These are phyloP conservation scores for Podarcis lilfordi DNA, from an alignment of 2,797 vertebrate genomes.

Conservation along the genomic window DNA sequence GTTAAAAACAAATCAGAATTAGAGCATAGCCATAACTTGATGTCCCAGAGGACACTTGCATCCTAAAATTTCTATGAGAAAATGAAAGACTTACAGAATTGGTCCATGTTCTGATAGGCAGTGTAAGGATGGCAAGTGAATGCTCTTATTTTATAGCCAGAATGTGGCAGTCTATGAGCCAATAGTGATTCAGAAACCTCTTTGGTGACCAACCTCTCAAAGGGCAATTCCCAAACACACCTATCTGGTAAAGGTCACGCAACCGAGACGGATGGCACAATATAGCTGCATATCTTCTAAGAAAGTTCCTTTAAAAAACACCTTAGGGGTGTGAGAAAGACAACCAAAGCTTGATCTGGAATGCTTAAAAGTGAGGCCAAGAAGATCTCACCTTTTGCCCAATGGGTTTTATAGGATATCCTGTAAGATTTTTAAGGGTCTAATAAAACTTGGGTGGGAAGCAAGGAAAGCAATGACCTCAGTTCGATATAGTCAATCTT, in stretches of 20 bases:
- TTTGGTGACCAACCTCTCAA: neutral
- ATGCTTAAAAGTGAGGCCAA: neutral
- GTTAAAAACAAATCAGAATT: neutral
- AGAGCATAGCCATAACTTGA: neutral
- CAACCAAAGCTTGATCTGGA: neutral
- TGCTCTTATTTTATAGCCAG: conserved; percentile 14
- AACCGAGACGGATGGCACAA: neutral
- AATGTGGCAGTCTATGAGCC: neutral
- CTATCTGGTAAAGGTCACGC: neutral
- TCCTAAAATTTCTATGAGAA: neutral
- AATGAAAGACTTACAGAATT: conserved; percentile 4
- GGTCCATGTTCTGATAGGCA: neutral
- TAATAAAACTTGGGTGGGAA: neutral
- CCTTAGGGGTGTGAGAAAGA: neutral
- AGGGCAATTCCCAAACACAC: neutral
- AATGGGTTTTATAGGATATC: no score
- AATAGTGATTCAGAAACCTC: neutral
- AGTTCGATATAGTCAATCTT: neutral
- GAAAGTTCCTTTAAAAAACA: neutral
- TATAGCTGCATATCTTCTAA: neutral
- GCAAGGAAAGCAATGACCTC: neutral
- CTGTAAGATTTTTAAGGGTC: neutral
- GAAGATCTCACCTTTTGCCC: neutral
- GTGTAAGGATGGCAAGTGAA: neutral
- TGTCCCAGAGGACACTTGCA: neutral